Evolutionary conservation across 2,888 invertebrate genomes (phyloP).

Genomic region (Stenurella melanura): DNA sequence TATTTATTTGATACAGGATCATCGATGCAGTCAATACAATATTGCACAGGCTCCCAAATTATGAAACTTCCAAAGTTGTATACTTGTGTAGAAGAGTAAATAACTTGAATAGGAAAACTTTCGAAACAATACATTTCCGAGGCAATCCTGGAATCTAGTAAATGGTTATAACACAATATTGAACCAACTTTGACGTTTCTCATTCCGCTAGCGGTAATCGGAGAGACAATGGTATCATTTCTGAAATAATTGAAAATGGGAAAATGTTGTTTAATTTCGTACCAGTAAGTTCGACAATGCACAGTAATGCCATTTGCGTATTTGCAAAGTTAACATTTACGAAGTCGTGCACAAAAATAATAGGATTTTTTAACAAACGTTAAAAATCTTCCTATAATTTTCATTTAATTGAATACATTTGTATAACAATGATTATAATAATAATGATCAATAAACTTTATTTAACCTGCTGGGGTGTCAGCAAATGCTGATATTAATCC

Average conservation of each 20-base stretch:
- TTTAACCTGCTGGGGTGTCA: no score
- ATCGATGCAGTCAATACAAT: slow-evolving; percentile 61
- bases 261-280: not conserved
- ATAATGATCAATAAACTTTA: no score
- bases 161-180: slow-evolving; percentile 46
- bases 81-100: slow-evolving; percentile 58
- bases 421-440: no score
- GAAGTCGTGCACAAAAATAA: not conserved
- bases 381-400: no score
- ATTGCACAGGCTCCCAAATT: slow-evolving; percentile 61
- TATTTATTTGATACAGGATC: slow-evolving; percentile 60
- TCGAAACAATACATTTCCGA: slow-evolving; percentile 60
- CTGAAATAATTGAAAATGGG: slow-evolving; percentile 7
- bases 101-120: slow-evolving; percentile 63
- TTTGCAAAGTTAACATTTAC: not conserved
- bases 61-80: slow-evolving; percentile 58
- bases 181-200: slow-evolving; percentile 33
- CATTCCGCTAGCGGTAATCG: slow-evolving; percentile 20
- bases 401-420: no score
- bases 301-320: not conserved
- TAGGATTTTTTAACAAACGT: no score
- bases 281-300: not conserved
- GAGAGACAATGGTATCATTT: not conserved
- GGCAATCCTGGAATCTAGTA: slow-evolving; percentile 47
- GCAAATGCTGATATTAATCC: no score